Evolutionary conservation across 2,797 vertebrate genomes (phyloP).

Genomic region (Rachycentron canadum): DNA sequence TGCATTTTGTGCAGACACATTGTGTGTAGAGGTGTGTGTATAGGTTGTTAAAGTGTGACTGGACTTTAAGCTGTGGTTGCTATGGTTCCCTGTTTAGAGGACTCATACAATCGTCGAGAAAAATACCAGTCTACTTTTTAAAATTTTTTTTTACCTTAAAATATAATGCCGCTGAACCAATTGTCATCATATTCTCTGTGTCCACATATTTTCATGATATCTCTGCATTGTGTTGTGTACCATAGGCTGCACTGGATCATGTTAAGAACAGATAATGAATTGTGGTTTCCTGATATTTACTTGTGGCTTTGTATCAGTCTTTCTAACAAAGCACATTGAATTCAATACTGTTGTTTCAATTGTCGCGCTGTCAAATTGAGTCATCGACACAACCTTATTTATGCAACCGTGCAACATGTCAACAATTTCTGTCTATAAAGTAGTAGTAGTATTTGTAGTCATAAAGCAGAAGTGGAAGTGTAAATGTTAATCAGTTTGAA

Average conservation of each 20-base stretch:
- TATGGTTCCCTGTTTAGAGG: constrained; percentile 47
- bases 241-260: neutral
- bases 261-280: constrained; percentile 36
- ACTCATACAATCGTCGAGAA: constrained; percentile 1
- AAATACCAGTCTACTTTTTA: neutral
- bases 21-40: constrained; percentile 13
- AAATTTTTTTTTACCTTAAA: neutral
- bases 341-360: neutral
- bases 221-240: neutral
- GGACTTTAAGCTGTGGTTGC: constrained; percentile 40
- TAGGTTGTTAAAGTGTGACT: constrained; percentile 17
- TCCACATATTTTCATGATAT: neutral
- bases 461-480: neutral
- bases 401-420: accelerated
- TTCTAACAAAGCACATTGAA: constrained; percentile 16
- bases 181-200: neutral
- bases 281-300: constrained; percentile 61
- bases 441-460: too few species aligned
- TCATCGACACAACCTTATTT: neutral
- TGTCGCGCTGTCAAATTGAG: neutral
- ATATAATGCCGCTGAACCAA: neutral
- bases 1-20: neutral
- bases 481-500: constrained; percentile 1
- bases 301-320: constrained; percentile 34
- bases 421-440: accelerated